Evolutionary conservation across 1,140 invertebrate genomes (phyloP).

Genomic region (Drosophila asahinai): DNA sequence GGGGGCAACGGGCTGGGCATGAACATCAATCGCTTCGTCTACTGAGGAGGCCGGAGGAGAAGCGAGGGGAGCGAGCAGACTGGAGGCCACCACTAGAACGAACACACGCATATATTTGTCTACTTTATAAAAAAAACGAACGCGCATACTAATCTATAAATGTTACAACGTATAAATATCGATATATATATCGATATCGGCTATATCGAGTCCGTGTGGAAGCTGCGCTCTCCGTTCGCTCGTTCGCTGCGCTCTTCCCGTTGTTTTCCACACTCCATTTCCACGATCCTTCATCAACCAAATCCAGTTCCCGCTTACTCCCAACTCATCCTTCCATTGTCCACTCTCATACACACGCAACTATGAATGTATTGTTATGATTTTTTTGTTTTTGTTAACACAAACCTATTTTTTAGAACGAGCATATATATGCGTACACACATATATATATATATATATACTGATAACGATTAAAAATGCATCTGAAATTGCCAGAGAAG

Average conservation of each 20-base stretch:
- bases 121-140: conserved; percentile 40
- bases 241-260: conserved; percentile 22
- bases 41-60: conserved; percentile 30
- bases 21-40: conserved; percentile 82
- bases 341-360: conserved; percentile 31
- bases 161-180: conserved; percentile 43
- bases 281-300: neutral
- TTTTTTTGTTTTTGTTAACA: conserved; percentile 80
- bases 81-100: conserved; percentile 26
- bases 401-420: conserved; percentile 67
- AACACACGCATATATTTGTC: conserved; percentile 31
- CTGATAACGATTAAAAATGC: conserved; percentile 35
- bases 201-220: conserved; percentile 20
- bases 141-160: conserved; percentile 56
- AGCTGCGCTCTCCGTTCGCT: conserved; percentile 21
- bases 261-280: conserved; percentile 27
- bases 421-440: conserved; percentile 41
- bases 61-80: conserved; percentile 19
- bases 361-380: conserved; percentile 75
- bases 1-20: conserved; percentile 75
- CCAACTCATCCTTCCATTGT: conserved; percentile 17
- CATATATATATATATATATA: conserved; percentile 40
- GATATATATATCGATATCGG: conserved; percentile 36
- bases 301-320: conserved; percentile 9
- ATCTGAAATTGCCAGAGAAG: conserved; percentile 57